Conservation (phyloP, 2,797 vertebrate genomes). For the Sciaenops ocellatus region DNA sequence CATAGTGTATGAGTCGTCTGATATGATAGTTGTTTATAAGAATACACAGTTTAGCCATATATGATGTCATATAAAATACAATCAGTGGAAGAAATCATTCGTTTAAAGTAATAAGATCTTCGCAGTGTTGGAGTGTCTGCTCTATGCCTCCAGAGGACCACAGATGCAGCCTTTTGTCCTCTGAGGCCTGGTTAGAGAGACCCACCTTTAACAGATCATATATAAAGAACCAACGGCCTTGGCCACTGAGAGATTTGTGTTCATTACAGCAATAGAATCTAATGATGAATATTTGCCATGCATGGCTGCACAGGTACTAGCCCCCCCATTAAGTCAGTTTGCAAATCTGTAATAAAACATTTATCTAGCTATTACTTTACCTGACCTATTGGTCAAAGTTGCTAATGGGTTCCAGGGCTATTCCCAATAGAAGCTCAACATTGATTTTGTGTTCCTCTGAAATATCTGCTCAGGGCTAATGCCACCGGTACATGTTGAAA, state of each 20-base stretch:
- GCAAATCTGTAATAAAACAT: slow-evolving; percentile 96
- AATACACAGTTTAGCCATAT: slow-evolving; percentile 4
- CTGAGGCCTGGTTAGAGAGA: slow-evolving; percentile 35
- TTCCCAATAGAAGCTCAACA: slow-evolving; percentile 86
- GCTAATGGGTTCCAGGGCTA: slow-evolving; percentile 91
- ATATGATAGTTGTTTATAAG: slow-evolving; percentile 10
- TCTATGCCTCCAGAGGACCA: slow-evolving; percentile 27
- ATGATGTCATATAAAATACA: slow-evolving; percentile 52
- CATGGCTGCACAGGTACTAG: slow-evolving; percentile 83
- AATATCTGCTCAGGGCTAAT: slow-evolving; percentile 88
- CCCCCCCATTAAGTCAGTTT: slow-evolving; percentile 90
- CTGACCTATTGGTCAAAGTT: slow-evolving; percentile 93
- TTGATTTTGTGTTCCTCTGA: slow-evolving; percentile 90
- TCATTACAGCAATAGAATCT: slow-evolving; percentile 77
- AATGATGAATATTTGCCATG: slow-evolving; percentile 84
- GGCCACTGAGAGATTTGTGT: slow-evolving; percentile 71
- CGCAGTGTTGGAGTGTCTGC: slow-evolving; percentile 6
- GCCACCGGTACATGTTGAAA: slow-evolving; percentile 85
- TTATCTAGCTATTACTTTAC: slow-evolving; percentile 95
- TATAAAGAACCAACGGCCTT: slow-evolving; percentile 52
- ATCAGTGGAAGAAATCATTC: slow-evolving; percentile 35
- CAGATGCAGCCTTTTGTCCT: slow-evolving; percentile 49
- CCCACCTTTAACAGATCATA: slow-evolving; percentile 58
- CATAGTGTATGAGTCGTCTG: background rate
- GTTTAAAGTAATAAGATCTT: slow-evolving; percentile 45